phyloP scores from a whole-genome alignment of 2,888 invertebrate genomes.

The Quadroppia sp. region DNA sequence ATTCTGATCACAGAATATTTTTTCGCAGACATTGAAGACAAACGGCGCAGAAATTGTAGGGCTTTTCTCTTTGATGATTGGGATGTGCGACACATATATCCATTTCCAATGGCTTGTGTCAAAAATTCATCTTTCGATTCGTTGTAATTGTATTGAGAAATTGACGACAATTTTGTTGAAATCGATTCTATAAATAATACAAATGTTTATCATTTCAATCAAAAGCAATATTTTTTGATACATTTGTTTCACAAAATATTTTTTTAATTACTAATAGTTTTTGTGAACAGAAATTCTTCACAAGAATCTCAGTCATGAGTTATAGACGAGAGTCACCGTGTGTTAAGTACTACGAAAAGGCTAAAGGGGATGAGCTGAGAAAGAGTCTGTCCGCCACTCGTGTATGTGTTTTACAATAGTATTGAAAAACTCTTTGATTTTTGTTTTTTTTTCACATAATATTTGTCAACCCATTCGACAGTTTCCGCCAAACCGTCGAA shows the following conservation, averaged over 20 bases:
- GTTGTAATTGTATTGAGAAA: not conserved
- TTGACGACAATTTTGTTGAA: not conserved
- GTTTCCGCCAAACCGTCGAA: constrained; percentile 37
- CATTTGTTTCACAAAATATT: not conserved
- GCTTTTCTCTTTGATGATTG: not conserved
- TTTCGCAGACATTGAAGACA: not conserved
- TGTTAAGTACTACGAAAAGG: constrained; percentile 40
- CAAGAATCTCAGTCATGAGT: constrained; percentile 4
- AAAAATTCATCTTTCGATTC: too few species aligned
- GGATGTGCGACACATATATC: too few species aligned
- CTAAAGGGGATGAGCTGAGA: constrained; percentile 16
- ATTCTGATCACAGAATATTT: constrained; percentile 27
- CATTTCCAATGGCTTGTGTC: too few species aligned
- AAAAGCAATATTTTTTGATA: not conserved
- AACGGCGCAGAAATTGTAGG: not conserved
- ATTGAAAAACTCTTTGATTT: not conserved
- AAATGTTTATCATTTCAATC: not conserved
- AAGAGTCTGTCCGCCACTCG: constrained; percentile 41
- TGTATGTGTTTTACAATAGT: not conserved
- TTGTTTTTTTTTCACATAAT: not conserved
- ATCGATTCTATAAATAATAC: constrained; percentile 11
- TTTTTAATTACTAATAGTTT: too few species aligned
- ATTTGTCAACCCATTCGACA: constrained; percentile 8
- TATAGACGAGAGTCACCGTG: constrained; percentile 38
- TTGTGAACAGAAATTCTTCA: too few species aligned